Conservation (phyloP, 2,113 vertebrate genomes). For the Aegotheles bennettii region DNA sequence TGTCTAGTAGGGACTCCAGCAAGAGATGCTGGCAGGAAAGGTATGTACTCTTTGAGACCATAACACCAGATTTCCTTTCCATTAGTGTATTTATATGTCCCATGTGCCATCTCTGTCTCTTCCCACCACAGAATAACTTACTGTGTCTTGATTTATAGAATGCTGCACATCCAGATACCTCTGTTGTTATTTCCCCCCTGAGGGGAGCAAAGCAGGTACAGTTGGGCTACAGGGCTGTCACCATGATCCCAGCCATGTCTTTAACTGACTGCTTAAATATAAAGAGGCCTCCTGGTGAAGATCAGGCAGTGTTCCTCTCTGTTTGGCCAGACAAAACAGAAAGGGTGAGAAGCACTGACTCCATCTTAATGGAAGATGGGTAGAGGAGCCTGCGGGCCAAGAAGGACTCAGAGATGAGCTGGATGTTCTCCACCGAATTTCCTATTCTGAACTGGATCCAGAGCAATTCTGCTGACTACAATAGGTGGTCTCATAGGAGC, state of each 20-base stretch:
- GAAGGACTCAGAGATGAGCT: neutral
- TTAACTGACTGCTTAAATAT: neutral
- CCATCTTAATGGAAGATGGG: neutral
- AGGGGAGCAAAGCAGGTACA: neutral
- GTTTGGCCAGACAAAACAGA: neutral
- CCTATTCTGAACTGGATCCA: neutral
- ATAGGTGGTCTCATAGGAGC: neutral
- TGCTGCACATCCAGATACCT: neutral
- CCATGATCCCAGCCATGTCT: neutral
- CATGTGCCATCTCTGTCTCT: neutral
- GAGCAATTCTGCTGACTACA: neutral
- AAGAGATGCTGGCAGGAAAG: slow-evolving; percentile 22
- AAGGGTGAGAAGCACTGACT: neutral
- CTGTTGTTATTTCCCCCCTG: neutral
- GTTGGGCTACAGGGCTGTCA: neutral
- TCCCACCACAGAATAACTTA: neutral
- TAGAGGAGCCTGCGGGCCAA: neutral
- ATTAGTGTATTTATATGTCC: neutral
- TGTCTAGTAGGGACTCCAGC: neutral
- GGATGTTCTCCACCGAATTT: neutral
- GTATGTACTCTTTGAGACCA: neutral
- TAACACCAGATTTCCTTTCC: slow-evolving; percentile 40
- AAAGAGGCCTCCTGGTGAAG: neutral
- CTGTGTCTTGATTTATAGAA: neutral
- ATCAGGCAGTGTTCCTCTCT: neutral